Base-by-base conservation (phyloP, 2,888 invertebrate species). In the Ormyrus labotus region DNA sequence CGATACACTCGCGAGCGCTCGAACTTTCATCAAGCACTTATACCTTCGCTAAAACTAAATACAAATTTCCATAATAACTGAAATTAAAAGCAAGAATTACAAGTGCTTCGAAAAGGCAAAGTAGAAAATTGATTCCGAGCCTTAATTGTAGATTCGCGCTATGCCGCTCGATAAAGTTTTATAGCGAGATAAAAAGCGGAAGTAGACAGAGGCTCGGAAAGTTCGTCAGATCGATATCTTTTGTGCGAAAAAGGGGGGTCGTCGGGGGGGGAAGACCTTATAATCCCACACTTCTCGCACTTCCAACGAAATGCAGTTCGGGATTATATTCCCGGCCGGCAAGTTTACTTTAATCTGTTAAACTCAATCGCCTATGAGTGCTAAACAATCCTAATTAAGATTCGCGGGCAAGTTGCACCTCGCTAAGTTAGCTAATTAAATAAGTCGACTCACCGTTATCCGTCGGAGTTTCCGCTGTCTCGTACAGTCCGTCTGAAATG, bases 401-500 rank as follows among this genome's bases (percentile, higher is more conserved):
- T 74, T 69, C 79, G 67, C 34, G 74, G 48, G 71, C 10, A 67
- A 67, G 53, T 65, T 57, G 45, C 67, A 6, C n/a, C 68, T 13
- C 50, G 5, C 13, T 13, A 75, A 78, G 69, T 78, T 75, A 45
- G 75, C 75, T 78, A 75, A 75, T 75, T 81, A 75, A 76, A 73
- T 79, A 70, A 79, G 81, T 50, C 55, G 83, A 88, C 89, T 89
- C 84, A 89, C 89, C 88, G 77, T 86, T 84, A 65, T 82, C 79
- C 80, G 84, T 80, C 79, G 84, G 82, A 82, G 83, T 82, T 80
- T 86, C 87, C 63, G 85, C 86, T 73, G 86, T 84, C 83, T 88
- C 88, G 85, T 87, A 85, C 81, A 87, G 85, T 84, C 87, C 87
- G 85, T 90, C 89, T 89, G 86, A 81, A 89, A 89, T 82, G 84